These are phyloP conservation scores for Cephus pulcher DNA, from an alignment of 2,888 invertebrate species.

Conservation along the genomic window DNA sequence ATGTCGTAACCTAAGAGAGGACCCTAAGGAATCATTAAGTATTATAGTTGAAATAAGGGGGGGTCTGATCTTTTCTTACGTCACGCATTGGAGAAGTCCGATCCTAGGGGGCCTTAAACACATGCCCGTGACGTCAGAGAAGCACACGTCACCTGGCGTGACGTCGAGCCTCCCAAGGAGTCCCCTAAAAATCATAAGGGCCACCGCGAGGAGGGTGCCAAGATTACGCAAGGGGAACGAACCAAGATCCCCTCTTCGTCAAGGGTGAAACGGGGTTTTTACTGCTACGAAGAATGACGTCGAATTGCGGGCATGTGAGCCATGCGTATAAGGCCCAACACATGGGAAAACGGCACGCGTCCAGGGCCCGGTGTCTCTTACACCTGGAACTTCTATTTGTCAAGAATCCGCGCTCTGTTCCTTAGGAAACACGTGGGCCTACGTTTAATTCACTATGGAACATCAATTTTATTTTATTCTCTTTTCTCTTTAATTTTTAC, in stretches of 20 bases:
- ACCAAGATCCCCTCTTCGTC: slow-evolving; percentile 28
- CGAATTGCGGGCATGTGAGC: slow-evolving; percentile 43
- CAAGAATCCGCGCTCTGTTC: background rate
- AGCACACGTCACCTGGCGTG: slow-evolving; percentile 56
- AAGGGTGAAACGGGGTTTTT: slow-evolving; percentile 24
- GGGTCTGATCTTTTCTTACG: slow-evolving; percentile 30
- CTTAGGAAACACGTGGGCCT: background rate
- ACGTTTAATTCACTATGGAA: background rate
- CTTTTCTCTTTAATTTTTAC: background rate
- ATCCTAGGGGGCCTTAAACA: slow-evolving; percentile 33
- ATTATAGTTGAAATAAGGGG: background rate
- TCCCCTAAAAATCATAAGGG: slow-evolving; percentile 19
- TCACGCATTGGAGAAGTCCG: slow-evolving; percentile 28
- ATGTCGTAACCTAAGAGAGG: background rate
- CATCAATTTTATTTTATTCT: background rate
- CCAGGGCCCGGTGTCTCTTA: slow-evolving; percentile 31
- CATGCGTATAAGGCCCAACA: slow-evolving; percentile 42
- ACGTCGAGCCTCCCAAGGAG: slow-evolving; percentile 43
- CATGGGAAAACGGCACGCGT: slow-evolving; percentile 63
- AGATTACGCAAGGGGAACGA: slow-evolving; percentile 32
- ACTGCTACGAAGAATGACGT: slow-evolving; percentile 42
- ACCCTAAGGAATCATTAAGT: background rate
- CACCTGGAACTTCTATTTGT: slow-evolving; percentile 44
- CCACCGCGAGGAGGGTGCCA: slow-evolving; percentile 27
- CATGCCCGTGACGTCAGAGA: slow-evolving; percentile 55